These are phyloP conservation scores for Semotilus atromaculatus DNA, from an alignment of 2,797 vertebrate genomes.

Conservation along the genomic window DNA sequence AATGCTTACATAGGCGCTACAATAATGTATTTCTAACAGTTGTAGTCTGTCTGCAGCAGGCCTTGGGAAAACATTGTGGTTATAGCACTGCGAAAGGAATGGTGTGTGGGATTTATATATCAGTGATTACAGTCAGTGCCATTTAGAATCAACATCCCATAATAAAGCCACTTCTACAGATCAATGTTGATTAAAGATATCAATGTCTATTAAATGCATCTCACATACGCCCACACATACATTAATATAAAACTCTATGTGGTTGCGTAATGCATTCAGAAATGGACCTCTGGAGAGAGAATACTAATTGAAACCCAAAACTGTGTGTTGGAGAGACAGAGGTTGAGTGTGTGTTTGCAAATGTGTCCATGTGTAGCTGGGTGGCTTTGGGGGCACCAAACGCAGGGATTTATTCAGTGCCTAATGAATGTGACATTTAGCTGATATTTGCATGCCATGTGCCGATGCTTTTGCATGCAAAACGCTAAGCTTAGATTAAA, in stretches of 20 bases:
- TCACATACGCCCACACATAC: constrained; percentile 34
- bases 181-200: constrained; percentile 49
- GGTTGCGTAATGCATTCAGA: constrained; percentile 35
- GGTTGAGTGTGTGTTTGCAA: constrained; percentile 43
- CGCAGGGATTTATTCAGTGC: constrained; percentile 64
- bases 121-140: constrained; percentile 36
- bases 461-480: constrained; percentile 72
- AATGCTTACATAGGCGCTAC: neutral
- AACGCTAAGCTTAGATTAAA: constrained; percentile 76
- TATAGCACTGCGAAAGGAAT: neutral
- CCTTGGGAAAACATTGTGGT: neutral
- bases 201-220: constrained; percentile 34
- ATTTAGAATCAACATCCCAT: constrained; percentile 40
- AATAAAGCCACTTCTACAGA: constrained; percentile 42
- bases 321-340: constrained; percentile 27
- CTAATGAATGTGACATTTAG: constrained; percentile 84
- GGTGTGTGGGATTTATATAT: constrained; percentile 18
- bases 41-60: neutral
- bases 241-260: constrained; percentile 39
- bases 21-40: neutral
- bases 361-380: constrained; percentile 49
- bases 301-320: constrained; percentile 37
- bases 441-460: constrained; percentile 79
- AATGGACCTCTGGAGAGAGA: constrained; percentile 34
- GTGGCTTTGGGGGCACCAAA: constrained; percentile 60